These are phyloP conservation scores for Epicauta chinensis DNA, from an alignment of 1,140 invertebrate genomes.

Conservation along the genomic window DNA sequence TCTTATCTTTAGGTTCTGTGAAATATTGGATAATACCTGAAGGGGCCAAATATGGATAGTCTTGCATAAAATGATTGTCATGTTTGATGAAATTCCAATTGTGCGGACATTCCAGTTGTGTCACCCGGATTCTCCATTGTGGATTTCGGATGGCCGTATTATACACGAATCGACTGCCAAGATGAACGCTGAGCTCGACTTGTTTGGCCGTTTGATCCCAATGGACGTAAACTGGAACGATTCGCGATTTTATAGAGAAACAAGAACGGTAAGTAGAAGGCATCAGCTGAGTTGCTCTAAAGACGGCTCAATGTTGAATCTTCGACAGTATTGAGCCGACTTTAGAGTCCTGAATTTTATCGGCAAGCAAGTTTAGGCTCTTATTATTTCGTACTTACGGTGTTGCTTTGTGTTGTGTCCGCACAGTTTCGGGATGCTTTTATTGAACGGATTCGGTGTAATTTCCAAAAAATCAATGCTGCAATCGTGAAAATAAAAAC, in stretches of 20 bases:
- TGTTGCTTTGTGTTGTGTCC: conserved; percentile 34
- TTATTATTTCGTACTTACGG: conserved; percentile 19
- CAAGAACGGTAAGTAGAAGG: too few species aligned
- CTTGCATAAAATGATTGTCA: conserved; percentile 15
- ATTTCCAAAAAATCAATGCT: conserved; percentile 18
- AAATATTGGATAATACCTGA: conserved; percentile 59
- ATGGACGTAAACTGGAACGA: conserved; percentile 34
- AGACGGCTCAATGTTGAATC: too few species aligned
- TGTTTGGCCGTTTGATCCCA: conserved; percentile 18
- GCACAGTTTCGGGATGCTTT: conserved; percentile 28
- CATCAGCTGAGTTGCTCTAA: too few species aligned
- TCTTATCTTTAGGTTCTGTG: conserved; percentile 48
- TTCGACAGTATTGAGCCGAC: too few species aligned
- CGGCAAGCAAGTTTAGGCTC: too few species aligned
- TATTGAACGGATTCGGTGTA: conserved; percentile 13
- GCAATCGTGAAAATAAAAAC: conserved; percentile 13
- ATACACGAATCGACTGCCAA: conserved; percentile 34
- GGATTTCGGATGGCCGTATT: conserved; percentile 36
- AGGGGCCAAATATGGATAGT: conserved; percentile 47
- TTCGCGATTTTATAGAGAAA: neutral
- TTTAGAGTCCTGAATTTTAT: too few species aligned
- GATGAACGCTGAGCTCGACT: conserved; percentile 24
- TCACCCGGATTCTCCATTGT: conserved; percentile 55
- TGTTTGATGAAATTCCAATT: conserved; percentile 12
- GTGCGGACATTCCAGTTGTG: conserved; percentile 52